These are phyloP conservation scores for Chionis minor DNA, from an alignment of 2,113 vertebrate species.

Conservation along the genomic window DNA sequence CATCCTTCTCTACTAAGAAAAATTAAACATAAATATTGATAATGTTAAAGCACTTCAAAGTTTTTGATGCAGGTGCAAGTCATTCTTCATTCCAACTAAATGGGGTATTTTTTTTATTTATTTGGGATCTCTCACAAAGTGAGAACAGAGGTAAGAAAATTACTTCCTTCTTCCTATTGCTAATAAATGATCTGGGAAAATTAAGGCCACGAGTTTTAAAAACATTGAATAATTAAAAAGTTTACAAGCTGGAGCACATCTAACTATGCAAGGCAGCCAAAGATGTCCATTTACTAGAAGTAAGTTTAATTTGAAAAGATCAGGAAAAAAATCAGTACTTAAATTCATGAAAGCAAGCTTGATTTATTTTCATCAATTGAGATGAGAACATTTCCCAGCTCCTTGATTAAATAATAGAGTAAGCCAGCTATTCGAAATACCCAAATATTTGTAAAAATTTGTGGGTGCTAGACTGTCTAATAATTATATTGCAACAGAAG, in stretches of 20 bases:
- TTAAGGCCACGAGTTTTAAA: background rate
- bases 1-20: background rate
- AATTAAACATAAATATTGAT: background rate
- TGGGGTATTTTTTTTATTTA: background rate
- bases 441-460: background rate
- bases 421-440: background rate
- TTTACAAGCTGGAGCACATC: background rate
- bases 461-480: background rate
- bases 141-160: slow-evolving; percentile 2
- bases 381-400: background rate
- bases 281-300: background rate
- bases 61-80: background rate
- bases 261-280: background rate
- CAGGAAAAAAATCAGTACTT: background rate
- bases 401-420: background rate
- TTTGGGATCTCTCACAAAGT: slow-evolving; percentile 22
- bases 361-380: background rate
- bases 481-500: background rate
- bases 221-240: slow-evolving; percentile 32
- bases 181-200: slow-evolving; percentile 33
- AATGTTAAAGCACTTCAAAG: background rate
- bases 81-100: background rate
- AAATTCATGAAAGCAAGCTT: background rate
- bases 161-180: background rate
- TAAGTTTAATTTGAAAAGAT: background rate